These are phyloP conservation scores for Drosophila ercepeae DNA, from an alignment of 1,140 invertebrate genomes.

Conservation along the genomic window DNA sequence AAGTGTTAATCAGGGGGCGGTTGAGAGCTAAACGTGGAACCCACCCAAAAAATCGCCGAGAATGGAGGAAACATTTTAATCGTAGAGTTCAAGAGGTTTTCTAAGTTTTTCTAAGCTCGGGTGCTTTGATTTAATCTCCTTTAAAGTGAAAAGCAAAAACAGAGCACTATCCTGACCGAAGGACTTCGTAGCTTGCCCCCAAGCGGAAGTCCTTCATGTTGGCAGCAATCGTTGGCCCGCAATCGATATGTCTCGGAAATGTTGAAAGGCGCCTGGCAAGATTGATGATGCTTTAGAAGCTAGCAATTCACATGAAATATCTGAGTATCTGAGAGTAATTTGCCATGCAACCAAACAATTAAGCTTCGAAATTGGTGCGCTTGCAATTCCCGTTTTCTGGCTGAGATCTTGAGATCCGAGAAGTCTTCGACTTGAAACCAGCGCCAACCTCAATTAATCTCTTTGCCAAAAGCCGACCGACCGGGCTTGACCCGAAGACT, in stretches of 20 bases:
- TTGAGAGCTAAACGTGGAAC: neutral
- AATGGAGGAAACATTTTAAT: neutral
- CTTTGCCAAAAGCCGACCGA: constrained; percentile 65
- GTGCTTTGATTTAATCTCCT: neutral
- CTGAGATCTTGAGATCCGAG: constrained; percentile 8
- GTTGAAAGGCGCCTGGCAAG: constrained; percentile 35
- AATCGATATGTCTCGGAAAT: constrained; percentile 41
- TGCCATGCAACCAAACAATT: constrained; percentile 64
- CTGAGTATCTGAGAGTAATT: constrained; percentile 30
- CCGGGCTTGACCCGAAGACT: constrained; percentile 29
- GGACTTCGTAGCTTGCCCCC: constrained; percentile 8
- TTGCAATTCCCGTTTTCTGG: constrained; percentile 50
- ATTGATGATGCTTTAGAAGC: constrained; percentile 37
- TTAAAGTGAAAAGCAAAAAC: neutral
- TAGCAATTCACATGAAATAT: constrained; percentile 39
- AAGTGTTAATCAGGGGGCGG: constrained; percentile 35
- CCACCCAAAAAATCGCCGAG: constrained; percentile 14
- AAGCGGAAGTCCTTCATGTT: constrained; percentile 38
- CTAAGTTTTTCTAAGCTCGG: too few species aligned
- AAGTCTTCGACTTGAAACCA: constrained; percentile 1
- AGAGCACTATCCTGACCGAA: neutral
- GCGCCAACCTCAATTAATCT: constrained; percentile 70
- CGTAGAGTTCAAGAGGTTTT: neutral
- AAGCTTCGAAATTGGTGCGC: constrained; percentile 57
- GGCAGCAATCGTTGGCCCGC: neutral